Conservation (phyloP, 2,888 invertebrate species). For the Hypolimnas misippus region DNA sequence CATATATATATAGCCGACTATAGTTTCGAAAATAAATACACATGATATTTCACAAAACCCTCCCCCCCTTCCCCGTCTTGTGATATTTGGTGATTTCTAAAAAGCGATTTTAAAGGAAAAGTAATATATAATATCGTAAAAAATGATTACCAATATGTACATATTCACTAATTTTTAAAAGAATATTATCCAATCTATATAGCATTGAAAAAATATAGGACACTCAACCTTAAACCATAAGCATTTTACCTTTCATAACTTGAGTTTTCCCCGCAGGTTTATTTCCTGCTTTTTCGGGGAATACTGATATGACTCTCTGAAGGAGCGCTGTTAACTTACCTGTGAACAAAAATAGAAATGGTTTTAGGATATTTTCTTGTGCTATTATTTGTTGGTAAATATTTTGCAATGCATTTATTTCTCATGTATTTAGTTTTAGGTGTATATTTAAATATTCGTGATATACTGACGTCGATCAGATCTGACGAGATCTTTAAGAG, state of each 20-base stretch:
- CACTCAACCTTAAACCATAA: background rate
- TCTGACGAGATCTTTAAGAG: too few relatives aligned
- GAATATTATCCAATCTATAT: background rate
- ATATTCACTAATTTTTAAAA: background rate
- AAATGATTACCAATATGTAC: too few relatives aligned
- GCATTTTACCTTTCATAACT: slow-evolving; percentile 23
- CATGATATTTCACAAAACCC: too few relatives aligned
- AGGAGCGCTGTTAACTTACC: slow-evolving; percentile 30
- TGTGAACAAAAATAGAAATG: slow-evolving; percentile 26
- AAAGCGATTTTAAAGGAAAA: too few relatives aligned
- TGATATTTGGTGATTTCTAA: too few relatives aligned
- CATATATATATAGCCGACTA: too few relatives aligned
- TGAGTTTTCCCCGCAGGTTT: slow-evolving; percentile 15
- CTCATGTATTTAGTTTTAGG: background rate
- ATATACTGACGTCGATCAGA: too few relatives aligned
- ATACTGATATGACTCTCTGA: slow-evolving; percentile 20
- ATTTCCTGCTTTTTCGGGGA: slow-evolving; percentile 14
- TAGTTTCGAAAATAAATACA: too few relatives aligned
- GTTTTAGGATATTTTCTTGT: slow-evolving; percentile 1
- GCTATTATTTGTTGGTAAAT: background rate
- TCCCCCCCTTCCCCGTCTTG: too few relatives aligned
- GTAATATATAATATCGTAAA: too few relatives aligned
- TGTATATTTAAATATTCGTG: too few relatives aligned
- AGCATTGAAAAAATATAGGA: background rate
- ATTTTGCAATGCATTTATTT: background rate